These are phyloP conservation scores for Myiozetetes cayanensis DNA, from an alignment of 2,113 vertebrate genomes.

Conservation along the genomic window DNA sequence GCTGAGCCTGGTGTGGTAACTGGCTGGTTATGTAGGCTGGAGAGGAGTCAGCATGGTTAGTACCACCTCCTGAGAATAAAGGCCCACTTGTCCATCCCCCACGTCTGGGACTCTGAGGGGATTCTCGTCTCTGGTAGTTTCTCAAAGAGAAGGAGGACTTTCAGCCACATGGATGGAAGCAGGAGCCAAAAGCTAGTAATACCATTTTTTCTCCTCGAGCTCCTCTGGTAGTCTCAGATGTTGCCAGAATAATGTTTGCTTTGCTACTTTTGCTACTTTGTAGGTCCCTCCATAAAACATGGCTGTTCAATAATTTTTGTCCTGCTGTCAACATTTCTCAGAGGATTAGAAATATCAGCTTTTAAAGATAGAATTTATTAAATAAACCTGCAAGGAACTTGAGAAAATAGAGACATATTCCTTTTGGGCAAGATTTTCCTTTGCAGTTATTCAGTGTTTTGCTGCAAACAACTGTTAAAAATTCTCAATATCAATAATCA, in stretches of 20 bases:
- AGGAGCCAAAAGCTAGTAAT: neutral
- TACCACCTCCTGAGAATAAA: neutral
- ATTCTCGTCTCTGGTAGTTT: neutral
- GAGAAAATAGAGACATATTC: neutral
- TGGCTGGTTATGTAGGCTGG: neutral
- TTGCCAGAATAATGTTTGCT: neutral
- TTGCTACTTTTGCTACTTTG: neutral
- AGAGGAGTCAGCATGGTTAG: neutral
- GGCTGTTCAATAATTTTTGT: neutral
- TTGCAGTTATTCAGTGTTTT: neutral
- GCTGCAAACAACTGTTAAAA: neutral
- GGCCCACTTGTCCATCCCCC: neutral
- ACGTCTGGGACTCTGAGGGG: neutral
- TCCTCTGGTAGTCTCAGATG: neutral
- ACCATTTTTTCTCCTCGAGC: neutral
- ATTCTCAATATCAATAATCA: neutral
- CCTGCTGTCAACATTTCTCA: neutral
- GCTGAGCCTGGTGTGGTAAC: rapidly evolving
- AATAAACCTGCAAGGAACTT: neutral
- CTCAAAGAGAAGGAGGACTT: neutral
- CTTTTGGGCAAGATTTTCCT: neutral
- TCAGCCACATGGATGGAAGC: neutral
- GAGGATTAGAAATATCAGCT: neutral
- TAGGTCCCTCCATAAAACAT: neutral
- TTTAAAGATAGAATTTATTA: neutral